These are phyloP conservation scores for Ptyas mucosa DNA, from an alignment of 2,113 vertebrate genomes.

Conservation along the genomic window DNA sequence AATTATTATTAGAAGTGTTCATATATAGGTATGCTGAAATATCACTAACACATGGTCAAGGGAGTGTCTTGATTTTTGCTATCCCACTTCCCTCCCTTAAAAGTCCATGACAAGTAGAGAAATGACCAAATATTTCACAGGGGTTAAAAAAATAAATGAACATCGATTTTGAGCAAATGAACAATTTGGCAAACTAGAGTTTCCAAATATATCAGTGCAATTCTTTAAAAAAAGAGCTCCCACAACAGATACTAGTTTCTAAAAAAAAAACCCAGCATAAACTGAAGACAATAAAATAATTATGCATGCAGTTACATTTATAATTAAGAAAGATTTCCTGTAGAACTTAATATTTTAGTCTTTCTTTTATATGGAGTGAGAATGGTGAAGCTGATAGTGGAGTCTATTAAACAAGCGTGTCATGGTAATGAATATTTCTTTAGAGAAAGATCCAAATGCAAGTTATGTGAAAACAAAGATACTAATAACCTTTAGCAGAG, in stretches of 20 bases:
- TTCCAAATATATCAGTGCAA: background rate
- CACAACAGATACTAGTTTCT: background rate
- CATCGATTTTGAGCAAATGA: background rate
- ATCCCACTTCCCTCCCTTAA: background rate
- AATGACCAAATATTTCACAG: background rate
- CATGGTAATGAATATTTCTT: conserved; percentile 17
- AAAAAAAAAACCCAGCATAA: background rate
- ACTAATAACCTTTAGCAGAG: conserved; percentile 14
- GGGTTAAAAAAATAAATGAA: background rate
- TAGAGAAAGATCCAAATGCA: background rate
- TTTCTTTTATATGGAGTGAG: background rate
- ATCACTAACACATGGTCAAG: background rate
- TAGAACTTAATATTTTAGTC: conserved; percentile 9
- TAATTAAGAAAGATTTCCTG: background rate
- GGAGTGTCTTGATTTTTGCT: background rate
- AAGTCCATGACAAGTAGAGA: background rate
- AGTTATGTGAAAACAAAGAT: background rate
- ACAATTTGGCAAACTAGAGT: background rate
- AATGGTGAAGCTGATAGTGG: background rate
- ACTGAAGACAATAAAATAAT: background rate
- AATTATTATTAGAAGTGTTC: background rate
- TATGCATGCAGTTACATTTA: background rate
- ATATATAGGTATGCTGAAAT: background rate
- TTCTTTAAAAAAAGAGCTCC: background rate
- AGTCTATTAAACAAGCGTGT: background rate